Percentiles rank a stretch among this genome's conserved stretches.
Evolutionary conservation across 2,888 invertebrate genomes (phyloP).

Genomic region (Xestoiulus laeticollis): DNA sequence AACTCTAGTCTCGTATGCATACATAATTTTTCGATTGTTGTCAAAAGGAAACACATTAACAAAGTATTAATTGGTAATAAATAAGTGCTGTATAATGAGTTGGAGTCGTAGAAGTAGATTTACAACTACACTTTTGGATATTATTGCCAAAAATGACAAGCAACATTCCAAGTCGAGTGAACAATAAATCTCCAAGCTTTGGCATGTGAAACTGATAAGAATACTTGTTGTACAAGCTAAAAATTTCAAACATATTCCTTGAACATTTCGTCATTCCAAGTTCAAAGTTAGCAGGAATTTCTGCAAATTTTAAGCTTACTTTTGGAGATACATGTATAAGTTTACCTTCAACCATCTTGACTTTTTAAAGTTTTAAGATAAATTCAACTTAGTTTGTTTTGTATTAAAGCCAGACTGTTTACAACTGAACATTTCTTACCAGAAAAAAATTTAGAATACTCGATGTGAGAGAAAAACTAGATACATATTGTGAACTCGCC

Average conservation of each 20-base stretch:
- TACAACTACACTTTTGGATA: background rate
- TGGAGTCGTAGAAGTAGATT: background rate
- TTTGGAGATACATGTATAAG: too few species aligned
- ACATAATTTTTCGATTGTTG: conserved; percentile 27
- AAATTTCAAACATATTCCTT: background rate
- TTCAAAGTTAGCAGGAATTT: background rate
- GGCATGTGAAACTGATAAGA: conserved; percentile 30
- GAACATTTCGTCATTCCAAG: background rate
- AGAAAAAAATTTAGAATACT: too few species aligned
- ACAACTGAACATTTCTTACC: too few species aligned
- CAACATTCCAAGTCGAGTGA: background rate
- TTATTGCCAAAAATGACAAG: background rate
- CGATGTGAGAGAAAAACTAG: too few species aligned
- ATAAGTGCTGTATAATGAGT: conserved; percentile 5
- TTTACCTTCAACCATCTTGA: too few species aligned
- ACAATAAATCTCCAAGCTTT: background rate
- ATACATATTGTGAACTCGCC: too few species aligned
- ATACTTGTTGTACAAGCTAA: background rate
- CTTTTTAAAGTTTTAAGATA: too few species aligned
- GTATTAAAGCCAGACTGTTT: too few species aligned
- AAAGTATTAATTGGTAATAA: background rate
- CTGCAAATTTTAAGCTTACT: background rate
- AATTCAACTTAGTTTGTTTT: too few species aligned
- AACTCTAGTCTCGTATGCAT: background rate
- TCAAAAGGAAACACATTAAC: background rate